Evolutionary conservation across 2,888 invertebrate species (phyloP), one percentile per base, ranked within the genome.

Genomic region (Lasioglossum leucozonium): DNA sequence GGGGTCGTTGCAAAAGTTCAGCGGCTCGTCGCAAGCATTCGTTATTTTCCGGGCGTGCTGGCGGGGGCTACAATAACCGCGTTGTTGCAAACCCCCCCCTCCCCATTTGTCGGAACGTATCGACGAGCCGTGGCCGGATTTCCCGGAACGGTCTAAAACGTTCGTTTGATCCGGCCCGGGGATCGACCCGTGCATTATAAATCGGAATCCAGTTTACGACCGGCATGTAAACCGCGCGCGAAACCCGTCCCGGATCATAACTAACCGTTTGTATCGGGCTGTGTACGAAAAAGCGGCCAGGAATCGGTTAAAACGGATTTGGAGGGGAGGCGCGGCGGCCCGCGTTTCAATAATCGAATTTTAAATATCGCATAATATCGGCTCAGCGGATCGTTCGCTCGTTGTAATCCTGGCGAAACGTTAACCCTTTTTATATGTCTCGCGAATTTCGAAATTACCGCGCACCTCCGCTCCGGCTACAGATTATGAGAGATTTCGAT

Each of bases 331-430:
- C 11, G 55, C 72, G 26, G 1, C 58, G 71, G 42, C 51, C 58
- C 51, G 55, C 84, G 65, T 79, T 85, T 74, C 85, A 73, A 86
- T 85, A 85, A 86, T 86, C 86, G 81, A 86, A 78, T 86, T 86
- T 86, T 76, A 81, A 85, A 85, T 65, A 76, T 78, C 76, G 78
- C 75, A 79, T 85, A 85, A 86, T 85, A 86, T 81, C 81, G 73
- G 34, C 71, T 34, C 73, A 69, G 8, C 72, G 82, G 30, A 72
- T 67, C 79, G 79, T 65, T 72, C 26, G 18, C 22, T 47, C 8
- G 42, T 77, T 84, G 85, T 85, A 85, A 85, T 85, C 85, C 76
- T 22, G 34, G 16, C 18, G 40, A 5, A 30, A 30, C 65, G 26
- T 67, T 72, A 47, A 62, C 42, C 34, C 44, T 73, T 76, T 71